Conservation (phyloP, 92 coral and sea anemone genomes). For the Micromussa lordhowensis region DNA sequence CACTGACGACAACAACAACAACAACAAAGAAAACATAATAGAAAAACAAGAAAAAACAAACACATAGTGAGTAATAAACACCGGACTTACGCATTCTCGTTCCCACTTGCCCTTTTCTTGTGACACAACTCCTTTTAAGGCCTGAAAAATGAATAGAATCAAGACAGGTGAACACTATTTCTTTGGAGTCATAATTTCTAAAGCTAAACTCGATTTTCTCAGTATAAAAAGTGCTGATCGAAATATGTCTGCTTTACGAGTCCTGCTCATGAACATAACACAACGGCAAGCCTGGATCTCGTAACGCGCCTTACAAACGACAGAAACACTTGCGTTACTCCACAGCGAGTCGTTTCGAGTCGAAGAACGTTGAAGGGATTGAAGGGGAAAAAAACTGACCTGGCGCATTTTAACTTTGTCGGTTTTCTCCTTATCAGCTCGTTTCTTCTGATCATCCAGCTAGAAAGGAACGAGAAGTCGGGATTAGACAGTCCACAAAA, state of each 20-base stretch:
- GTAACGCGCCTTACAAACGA: too few relatives aligned
- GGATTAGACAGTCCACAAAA: background rate
- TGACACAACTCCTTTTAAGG: constrained; percentile 91
- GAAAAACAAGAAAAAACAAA: background rate
- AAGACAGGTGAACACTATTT: too few relatives aligned
- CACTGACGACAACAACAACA: background rate
- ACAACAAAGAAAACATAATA: background rate
- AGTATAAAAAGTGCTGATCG: background rate
- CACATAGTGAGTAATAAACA: background rate
- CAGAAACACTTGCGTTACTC: too few relatives aligned
- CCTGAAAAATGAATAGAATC: constrained; percentile 39
- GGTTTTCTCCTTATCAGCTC: constrained; percentile 85
- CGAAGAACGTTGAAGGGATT: background rate
- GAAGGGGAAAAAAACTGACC: constrained; percentile 36
- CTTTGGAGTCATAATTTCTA: background rate
- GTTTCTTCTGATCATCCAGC: constrained; percentile 90
- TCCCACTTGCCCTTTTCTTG: constrained; percentile 99
- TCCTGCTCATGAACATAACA: background rate
- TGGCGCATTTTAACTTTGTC: constrained; percentile 89
- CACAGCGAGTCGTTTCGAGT: background rate
- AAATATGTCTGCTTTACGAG: background rate
- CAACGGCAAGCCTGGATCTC: too few relatives aligned
- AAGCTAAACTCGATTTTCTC: too few relatives aligned
- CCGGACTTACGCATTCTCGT: constrained; percentile 89
- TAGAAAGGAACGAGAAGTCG: constrained; percentile 13